These are phyloP conservation scores for Parazoanthus swiftii DNA, from an alignment of 92 coral and sea anemone genomes.

Conservation along the genomic window DNA sequence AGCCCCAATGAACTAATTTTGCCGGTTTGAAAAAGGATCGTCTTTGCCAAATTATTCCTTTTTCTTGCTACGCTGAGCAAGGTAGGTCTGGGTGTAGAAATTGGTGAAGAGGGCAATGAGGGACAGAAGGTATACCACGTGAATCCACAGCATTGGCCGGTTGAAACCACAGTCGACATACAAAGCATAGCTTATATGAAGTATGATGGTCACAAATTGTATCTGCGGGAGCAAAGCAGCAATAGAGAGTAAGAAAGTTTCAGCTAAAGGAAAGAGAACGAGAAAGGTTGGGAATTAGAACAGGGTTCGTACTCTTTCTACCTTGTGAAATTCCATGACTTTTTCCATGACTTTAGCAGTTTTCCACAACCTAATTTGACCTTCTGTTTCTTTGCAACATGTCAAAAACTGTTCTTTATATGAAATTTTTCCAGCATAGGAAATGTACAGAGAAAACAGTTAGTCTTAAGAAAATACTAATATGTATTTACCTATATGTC, in stretches of 20 bases:
- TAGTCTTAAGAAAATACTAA: too few relatives aligned
- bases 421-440: too few relatives aligned
- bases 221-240: conserved; percentile 58
- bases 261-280: not conserved
- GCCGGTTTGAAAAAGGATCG: not conserved
- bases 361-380: too few relatives aligned
- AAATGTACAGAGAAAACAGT: too few relatives aligned
- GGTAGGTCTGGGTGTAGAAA: conserved; percentile 77
- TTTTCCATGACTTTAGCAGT: too few relatives aligned
- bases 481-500: too few relatives aligned
- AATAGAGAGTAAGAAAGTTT: not conserved
- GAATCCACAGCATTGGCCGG: conserved; percentile 66
- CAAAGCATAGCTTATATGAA: conserved; percentile 56
- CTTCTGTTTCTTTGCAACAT: too few relatives aligned
- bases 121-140: conserved; percentile 62
- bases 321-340: too few relatives aligned
- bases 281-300: too few relatives aligned
- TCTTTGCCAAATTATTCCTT: conserved; percentile 24
- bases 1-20: not conserved
- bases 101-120: conserved; percentile 70
- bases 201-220: conserved; percentile 68
- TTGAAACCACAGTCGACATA: conserved; percentile 73
- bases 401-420: too few relatives aligned
- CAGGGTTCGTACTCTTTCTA: too few relatives aligned
- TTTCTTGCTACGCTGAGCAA: conserved; percentile 41